phyloP scores from a whole-genome alignment of 1,140 invertebrate genomes.

The Steinernema feltiae region DNA sequence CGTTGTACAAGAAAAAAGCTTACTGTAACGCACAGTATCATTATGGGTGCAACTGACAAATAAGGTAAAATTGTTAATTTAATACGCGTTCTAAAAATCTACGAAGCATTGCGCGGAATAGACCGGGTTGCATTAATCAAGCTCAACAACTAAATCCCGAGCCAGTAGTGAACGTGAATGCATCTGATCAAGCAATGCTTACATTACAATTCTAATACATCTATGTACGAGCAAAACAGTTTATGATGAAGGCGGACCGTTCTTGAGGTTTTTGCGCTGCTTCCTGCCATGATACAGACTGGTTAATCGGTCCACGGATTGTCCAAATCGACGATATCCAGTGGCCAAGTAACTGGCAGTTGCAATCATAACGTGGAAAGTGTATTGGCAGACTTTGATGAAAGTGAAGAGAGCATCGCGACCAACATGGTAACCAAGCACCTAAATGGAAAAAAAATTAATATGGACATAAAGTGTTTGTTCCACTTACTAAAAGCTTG shows the following conservation, averaged over 20 bases:
- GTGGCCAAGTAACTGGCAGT: background rate
- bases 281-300: background rate
- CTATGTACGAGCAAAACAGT: background rate
- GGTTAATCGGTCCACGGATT: background rate
- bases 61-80: no score
- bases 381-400: background rate
- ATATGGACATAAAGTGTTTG: background rate
- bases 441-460: slow-evolving; percentile 17
- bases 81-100: no score
- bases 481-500: slow-evolving; percentile 47
- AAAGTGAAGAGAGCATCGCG: background rate
- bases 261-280: slow-evolving; percentile 6
- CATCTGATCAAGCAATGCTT: background rate
- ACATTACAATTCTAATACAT: background rate
- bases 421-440: background rate
- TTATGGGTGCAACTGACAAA: no score
- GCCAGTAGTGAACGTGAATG: background rate
- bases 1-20: no score
- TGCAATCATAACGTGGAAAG: background rate
- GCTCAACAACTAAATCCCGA: no score
- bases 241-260: background rate
- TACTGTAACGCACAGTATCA: no score
- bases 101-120: no score
- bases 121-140: no score
- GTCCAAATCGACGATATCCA: background rate